Conservation (phyloP, 2,888 invertebrate genomes). For the Limnephilus marmoratus region DNA sequence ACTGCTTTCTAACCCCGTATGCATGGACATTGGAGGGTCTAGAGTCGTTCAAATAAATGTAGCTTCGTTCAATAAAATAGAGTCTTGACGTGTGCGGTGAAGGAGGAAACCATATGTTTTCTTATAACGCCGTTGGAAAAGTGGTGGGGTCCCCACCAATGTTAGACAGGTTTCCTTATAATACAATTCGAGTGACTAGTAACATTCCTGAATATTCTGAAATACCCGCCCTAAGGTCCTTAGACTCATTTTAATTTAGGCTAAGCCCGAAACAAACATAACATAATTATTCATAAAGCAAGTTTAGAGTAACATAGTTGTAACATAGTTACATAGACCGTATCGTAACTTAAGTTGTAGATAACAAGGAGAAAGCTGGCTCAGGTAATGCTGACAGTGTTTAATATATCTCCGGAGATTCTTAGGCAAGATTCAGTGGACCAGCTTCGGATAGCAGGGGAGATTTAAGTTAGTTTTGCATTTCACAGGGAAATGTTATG, state of each 20-base stretch:
- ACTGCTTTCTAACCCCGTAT: too few species aligned
- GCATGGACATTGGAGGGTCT: too few species aligned
- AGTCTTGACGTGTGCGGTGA: too few species aligned
- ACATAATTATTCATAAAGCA: background rate
- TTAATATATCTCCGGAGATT: background rate
- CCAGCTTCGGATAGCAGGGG: background rate
- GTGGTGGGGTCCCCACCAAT: too few species aligned
- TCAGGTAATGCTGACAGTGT: background rate
- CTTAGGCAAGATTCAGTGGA: background rate
- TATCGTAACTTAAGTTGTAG: background rate
- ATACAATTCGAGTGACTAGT: too few species aligned
- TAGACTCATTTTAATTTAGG: background rate
- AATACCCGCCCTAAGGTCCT: too few species aligned
- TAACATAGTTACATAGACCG: background rate
- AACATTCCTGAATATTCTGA: too few species aligned
- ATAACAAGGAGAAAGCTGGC: conserved; percentile 2
- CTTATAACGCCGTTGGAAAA: too few species aligned
- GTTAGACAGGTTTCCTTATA: too few species aligned
- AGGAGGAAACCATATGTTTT: too few species aligned
- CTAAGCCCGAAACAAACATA: background rate
- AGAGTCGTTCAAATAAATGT: too few species aligned
- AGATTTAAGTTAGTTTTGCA: background rate
- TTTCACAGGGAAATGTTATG: background rate
- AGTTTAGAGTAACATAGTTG: background rate
- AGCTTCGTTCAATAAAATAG: too few species aligned